phyloP scores from a whole-genome alignment of 2,888 invertebrate genomes.

The Mayetiola destructor region DNA sequence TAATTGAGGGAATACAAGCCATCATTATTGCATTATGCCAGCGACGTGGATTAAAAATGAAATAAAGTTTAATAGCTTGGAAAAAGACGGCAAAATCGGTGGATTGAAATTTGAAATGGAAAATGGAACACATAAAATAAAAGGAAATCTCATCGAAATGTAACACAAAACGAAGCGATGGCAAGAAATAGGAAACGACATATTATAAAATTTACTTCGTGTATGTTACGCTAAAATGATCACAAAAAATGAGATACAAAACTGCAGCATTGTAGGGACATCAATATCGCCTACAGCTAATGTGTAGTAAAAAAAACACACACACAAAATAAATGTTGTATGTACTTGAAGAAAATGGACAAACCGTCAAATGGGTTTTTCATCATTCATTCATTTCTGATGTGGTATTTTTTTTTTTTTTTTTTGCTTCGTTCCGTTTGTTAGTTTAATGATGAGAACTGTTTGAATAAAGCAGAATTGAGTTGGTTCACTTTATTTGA shows the following conservation, averaged over 20 bases:
- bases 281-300: not conserved
- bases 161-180: no score
- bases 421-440: not conserved
- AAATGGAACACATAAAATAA: no score
- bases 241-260: not conserved
- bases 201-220: not conserved
- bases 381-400: not conserved
- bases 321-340: not conserved
- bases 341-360: conserved; percentile 8
- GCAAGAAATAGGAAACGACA: not conserved
- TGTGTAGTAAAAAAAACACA: not conserved
- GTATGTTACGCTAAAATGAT: not conserved
- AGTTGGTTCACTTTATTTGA: not conserved
- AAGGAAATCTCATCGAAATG: no score
- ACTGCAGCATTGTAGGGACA: not conserved
- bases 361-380: not conserved
- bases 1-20: conserved; percentile 7
- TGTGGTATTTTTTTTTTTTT: not conserved
- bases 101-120: no score
- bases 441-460: not conserved
- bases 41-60: not conserved
- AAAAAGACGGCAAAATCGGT: not conserved
- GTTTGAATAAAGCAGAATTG: not conserved
- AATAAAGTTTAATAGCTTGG: conserved; percentile 1
- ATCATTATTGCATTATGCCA: not conserved